Evolutionary conservation across 2,113 vertebrate species (phyloP).

Genomic region (Cinclus mexicanus): DNA sequence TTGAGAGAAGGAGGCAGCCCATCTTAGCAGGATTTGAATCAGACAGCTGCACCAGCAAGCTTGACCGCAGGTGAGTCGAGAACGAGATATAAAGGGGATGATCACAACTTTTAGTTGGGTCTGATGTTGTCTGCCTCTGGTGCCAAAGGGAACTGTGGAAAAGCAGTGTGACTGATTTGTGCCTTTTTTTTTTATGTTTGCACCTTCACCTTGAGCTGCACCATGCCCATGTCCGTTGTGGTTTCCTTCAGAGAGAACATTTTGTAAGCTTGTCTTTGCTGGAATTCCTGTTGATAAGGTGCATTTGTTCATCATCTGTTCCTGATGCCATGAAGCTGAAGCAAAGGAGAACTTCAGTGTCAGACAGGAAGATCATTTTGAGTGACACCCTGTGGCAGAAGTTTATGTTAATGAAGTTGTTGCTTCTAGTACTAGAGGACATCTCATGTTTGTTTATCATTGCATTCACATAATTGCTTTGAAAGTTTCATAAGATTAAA

Average conservation of each 20-base stretch:
- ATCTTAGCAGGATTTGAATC: background rate
- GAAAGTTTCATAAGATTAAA: background rate
- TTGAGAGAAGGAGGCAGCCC: background rate
- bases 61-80: background rate
- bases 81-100: background rate
- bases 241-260: background rate
- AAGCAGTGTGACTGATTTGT: background rate
- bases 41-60: background rate
- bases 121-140: background rate
- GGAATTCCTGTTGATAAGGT: background rate
- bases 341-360: background rate
- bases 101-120: background rate
- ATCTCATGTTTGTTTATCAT: background rate
- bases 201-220: background rate
- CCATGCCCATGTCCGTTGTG: background rate
- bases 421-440: background rate
- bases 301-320: background rate
- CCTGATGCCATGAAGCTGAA: background rate
- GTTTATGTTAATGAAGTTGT: background rate
- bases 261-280: background rate
- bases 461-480: background rate
- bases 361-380: background rate
- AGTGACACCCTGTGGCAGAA: background rate
- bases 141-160: background rate
- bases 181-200: background rate